Base-by-base conservation (phyloP, 2,113 vertebrate genomes). In the Plecturocebus donacophilus region DNA sequence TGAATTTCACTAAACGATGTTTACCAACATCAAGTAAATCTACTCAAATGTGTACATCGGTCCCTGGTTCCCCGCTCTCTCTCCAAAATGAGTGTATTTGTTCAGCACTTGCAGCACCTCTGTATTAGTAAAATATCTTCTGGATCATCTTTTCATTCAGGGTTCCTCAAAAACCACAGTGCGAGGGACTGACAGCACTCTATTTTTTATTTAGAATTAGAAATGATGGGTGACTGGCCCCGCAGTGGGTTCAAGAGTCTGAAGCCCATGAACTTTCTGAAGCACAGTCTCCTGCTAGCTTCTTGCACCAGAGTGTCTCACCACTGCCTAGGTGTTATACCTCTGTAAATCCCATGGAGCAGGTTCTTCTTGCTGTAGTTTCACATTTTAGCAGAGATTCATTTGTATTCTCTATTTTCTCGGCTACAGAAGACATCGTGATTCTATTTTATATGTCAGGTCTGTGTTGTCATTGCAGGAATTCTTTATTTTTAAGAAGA, bases 221-320 rank as follows among this genome's bases (percentile, higher is more conserved):
- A 42, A 87, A 9, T 0, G 0, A 4, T 27, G 21, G 25, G 5
- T 16, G 10, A 1, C 9, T 76, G 7, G 9, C 40, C 70, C 54
- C 23, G 2, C 3, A 19, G 52, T 19, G 35, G 38, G 1, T 2
- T 6, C 87, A 42, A 10, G 16, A 47, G 23, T 23, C 58, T 21
- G 52, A 32, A 30, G n/a, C 9, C 19, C 21, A 0, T 1, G 49
- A 32, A 8, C 66, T 27, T 70, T 70, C 56, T 20, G 30, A 38
- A 93, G 25, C n/a, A 54, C 71, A 8, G 35, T 9, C 12, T 17
- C 10, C 76, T 13, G 19, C 40, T 40, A 10, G 19, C 10, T 35
- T 38, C 75, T 86, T 5, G 35, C 23, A 52, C n/a, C 14, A 35
- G 27, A 86, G 30, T 47, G 79, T n/a, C 3, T 66, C 64, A 5